Evolutionary conservation across 30 jellyfish, hydroid and myxozoan species (phyloP).

Genomic region (Mastigias papua): DNA sequence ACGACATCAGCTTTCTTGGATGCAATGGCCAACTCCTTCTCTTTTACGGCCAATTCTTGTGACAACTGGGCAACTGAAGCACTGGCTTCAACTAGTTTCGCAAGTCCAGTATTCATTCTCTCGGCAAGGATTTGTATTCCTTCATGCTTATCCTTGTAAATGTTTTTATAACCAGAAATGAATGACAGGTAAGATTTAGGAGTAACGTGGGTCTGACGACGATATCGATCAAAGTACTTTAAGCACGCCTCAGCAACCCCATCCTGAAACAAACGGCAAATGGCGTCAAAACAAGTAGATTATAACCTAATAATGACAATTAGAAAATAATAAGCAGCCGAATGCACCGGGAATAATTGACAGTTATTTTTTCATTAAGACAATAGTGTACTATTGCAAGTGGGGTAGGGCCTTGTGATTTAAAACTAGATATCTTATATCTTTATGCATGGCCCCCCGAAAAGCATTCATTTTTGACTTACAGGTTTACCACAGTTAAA

Average conservation of each 20-base stretch:
- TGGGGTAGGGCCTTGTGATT: no score
- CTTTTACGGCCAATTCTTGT: conserved; percentile 84
- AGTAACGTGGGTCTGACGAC: conserved; percentile 97
- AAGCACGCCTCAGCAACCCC: conserved; percentile 83
- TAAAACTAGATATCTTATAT: no score
- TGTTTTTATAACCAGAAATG: conserved; percentile 75
- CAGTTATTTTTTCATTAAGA: no score
- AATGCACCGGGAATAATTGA: no score
- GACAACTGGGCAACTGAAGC: conserved; percentile 88
- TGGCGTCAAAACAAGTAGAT: background rate
- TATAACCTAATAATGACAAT: no score
- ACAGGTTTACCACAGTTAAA: no score
- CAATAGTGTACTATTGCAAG: no score
- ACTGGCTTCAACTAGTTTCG: conserved; percentile 87
- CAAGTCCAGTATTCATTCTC: conserved; percentile 88
- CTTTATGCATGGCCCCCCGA: no score
- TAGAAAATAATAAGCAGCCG: no score
- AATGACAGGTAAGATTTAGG: conserved; percentile 92
- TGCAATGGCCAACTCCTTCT: conserved; percentile 89
- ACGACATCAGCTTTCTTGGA: conserved; percentile 92
- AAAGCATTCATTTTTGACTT: no score
- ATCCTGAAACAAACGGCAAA: conserved; percentile 20
- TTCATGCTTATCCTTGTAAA: conserved; percentile 75
- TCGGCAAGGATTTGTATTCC: conserved; percentile 79
- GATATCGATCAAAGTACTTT: conserved; percentile 81